Conservation (phyloP, 2,888 invertebrate species). For the Helicoverpa assulta region DNA sequence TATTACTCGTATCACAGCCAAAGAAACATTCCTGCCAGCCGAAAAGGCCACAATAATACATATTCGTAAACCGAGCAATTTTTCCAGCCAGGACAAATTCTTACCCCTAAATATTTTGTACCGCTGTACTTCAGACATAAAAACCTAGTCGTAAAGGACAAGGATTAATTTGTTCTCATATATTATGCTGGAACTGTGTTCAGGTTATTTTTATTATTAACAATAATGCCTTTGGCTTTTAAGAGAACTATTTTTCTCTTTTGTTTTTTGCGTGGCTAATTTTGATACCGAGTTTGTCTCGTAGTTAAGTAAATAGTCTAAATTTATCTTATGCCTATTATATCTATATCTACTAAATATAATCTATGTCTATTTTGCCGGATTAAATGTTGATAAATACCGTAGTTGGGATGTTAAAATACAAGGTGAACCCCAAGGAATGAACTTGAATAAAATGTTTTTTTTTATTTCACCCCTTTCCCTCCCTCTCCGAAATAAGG, state of each 20-base stretch:
- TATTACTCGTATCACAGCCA: conserved; percentile 14
- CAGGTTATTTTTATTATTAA: conserved; percentile 47
- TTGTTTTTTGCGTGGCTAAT: neutral
- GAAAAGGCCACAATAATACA: conserved; percentile 21
- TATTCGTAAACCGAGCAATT: conserved; percentile 33
- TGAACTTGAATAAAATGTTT: too few relatives aligned
- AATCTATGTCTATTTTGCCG: too few relatives aligned
- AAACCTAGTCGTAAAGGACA: conserved; percentile 40
- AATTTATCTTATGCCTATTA: too few relatives aligned
- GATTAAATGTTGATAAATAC: too few relatives aligned
- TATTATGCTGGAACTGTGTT: conserved; percentile 25
- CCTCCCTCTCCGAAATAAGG: too few relatives aligned
- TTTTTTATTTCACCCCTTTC: too few relatives aligned
- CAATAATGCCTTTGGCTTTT: conserved; percentile 22
- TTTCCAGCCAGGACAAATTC: conserved; percentile 30
- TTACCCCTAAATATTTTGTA: conserved; percentile 43
- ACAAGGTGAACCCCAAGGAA: too few relatives aligned
- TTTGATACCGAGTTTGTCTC: neutral
- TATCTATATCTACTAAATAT: too few relatives aligned
- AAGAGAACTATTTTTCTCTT: conserved; percentile 1
- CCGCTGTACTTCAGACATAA: conserved; percentile 37
- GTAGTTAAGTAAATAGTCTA: neutral
- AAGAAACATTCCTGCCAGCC: conserved; percentile 27
- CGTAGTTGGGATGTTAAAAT: too few relatives aligned
- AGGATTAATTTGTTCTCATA: conserved; percentile 55